Base-by-base conservation (phyloP, 2,113 vertebrate species). In the Rynchops niger region DNA sequence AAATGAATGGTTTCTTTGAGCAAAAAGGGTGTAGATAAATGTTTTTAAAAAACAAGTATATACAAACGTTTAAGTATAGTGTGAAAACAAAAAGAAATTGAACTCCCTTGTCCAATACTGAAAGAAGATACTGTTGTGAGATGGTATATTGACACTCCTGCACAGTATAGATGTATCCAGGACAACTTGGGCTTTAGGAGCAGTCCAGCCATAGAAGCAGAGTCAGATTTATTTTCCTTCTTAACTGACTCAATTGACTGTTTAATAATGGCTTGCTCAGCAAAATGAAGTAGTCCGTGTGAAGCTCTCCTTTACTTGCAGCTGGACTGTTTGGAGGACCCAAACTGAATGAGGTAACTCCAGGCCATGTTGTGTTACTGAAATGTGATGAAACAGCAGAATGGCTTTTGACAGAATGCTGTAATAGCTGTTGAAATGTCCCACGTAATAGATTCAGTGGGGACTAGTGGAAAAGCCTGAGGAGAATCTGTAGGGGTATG, bases 61-160 rank as follows among this genome's bases (percentile, higher is more conserved):
- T 49, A 17, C 23, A 83, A 91, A 58, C 17, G n/a, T n/a, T n/a
- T n/a, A 70, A 58, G 26, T 32, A 6, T 32, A 59, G 19, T 22
- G 19, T 92, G 82, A 79, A 82, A 95, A 63, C 22, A 82, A 67
- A 72, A 73, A 32, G 32, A 80, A 90, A 55, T 69, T 49, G 12
- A 81, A 43, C 47, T 86, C 42, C 9, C 12, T 82, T 78, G 17
- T 76, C 26, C 36, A 50, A 5, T 49, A 27, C 36, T 91, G 61
- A 86, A 91, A 88, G 76, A 50, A 90, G 67, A 82, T 88, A 27
- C 11, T 63, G 62, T 65, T 88, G 42, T 61, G 67, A 77, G 42
- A 16, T 5, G 2, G 11, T 26, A 5, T 38, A 15, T 66, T 86
- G 78, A 62, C 34, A 58, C 12, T 93, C 15, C 30, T 84, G n/a